phyloP scores from a whole-genome alignment of 2,113 vertebrate species.

The Osmerus eperlanus region DNA sequence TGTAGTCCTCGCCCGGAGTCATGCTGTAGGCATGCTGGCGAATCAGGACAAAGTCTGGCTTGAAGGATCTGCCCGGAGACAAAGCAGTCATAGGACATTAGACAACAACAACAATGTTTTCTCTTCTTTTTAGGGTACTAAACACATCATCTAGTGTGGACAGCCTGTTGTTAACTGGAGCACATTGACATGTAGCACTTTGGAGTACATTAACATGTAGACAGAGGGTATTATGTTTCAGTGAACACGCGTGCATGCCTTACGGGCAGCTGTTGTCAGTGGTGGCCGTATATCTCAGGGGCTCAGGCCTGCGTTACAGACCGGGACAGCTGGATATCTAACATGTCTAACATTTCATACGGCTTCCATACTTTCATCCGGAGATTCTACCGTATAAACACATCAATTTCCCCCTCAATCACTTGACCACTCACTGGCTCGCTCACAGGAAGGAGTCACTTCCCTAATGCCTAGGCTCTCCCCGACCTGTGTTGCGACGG shows the following conservation, averaged over 20 bases:
- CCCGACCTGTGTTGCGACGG: too few relatives aligned
- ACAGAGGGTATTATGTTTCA: too few relatives aligned
- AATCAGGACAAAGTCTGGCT: conserved; percentile 89
- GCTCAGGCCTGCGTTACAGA: too few relatives aligned
- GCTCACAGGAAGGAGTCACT: too few relatives aligned
- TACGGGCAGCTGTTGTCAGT: neutral
- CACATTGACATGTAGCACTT: neutral
- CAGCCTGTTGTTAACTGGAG: neutral
- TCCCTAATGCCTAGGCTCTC: too few relatives aligned
- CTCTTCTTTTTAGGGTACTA: neutral
- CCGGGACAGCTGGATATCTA: too few relatives aligned
- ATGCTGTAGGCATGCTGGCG: conserved; percentile 95
- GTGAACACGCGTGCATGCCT: neutral
- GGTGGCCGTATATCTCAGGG: too few relatives aligned
- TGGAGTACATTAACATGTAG: neutral
- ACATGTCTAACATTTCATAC: too few relatives aligned
- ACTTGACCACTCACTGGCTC: too few relatives aligned
- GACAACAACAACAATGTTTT: neutral
- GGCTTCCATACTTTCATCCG: too few relatives aligned
- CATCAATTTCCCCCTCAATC: too few relatives aligned
- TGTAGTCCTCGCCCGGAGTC: conserved; percentile 89
- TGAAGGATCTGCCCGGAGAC: conserved; percentile 80
- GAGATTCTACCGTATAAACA: too few relatives aligned
- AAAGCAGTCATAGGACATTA: neutral
- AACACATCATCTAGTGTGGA: neutral